Conservation (phyloP, 2,797 vertebrate species). For the Thunnus albacares region DNA sequence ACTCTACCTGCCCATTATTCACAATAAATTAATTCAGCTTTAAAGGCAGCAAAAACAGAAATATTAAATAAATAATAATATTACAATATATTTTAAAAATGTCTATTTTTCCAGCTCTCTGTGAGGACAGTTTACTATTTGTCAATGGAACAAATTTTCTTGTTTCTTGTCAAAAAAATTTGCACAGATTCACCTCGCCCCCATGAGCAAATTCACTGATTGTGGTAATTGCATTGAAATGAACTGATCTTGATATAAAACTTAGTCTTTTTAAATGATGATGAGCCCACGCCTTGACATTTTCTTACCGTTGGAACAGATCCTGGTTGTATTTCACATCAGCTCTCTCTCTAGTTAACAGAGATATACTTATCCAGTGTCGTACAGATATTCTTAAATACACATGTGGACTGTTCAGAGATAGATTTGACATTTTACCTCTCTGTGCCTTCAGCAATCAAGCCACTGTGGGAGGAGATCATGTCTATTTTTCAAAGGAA, state of each 20-base stretch:
- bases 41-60: neutral
- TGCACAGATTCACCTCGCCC: too few species aligned
- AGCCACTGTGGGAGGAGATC: conserved; percentile 58
- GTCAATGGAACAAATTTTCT: too few species aligned
- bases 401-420: conserved; percentile 35
- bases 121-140: too few species aligned
- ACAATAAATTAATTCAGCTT: too few species aligned
- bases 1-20: too few species aligned
- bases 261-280: too few species aligned
- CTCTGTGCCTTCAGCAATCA: conserved; percentile 63
- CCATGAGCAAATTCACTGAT: too few species aligned
- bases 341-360: neutral
- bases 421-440: conserved; percentile 42
- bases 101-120: too few species aligned
- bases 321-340: neutral
- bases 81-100: too few species aligned
- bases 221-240: too few species aligned
- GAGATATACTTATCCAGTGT: neutral
- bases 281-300: neutral
- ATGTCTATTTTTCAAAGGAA: conserved; percentile 43
- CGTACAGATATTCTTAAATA: conserved; percentile 27
- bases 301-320: neutral
- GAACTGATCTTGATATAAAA: too few species aligned
- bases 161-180: too few species aligned
- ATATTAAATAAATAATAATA: neutral